Base-by-base conservation (phyloP, 2,888 invertebrate species). In the Rosalia funebris region DNA sequence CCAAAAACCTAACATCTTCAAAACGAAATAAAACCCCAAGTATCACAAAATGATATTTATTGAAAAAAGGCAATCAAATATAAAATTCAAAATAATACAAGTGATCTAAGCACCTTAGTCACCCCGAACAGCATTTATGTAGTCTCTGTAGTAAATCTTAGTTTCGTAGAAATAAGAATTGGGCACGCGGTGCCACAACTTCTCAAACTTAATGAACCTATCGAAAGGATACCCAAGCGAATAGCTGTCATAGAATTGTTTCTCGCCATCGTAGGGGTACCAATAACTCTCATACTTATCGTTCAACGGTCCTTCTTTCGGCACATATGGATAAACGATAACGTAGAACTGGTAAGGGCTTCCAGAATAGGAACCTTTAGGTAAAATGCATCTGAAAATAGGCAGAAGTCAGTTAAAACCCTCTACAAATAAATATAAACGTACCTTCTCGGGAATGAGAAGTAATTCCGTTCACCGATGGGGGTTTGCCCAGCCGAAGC, bases 171-270 rank as follows among this genome's bases (percentile, higher is more conserved):
- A 87, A 79, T 83, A 86, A 82, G 87, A 87, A 82, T 91, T 91
- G 34, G 89, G 86, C 14, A 88, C 87, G 65, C 83, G 84, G 68
- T 83, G 84, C 84, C 88, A 90, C 61, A 82, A 82, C 46, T 80
- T 80, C 42, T 86, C 82, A 47, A 62, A 71, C 39, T 87, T 83
- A 72, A 89, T 85, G 15, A 83, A 82, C 69, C 89, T 88, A 77
- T 92, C 91, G 75, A 92, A 85, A 62, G 92, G 92, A 84, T 87
- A 92, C 50, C 90, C 91, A 72, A 88, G 83, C 41, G 91, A 85
- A 77, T 85, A 85, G 66, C 83, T 84, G 77, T 91, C 91, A 44
- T 88, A 34, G 53, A 60, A 68, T 16, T 45, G 36, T 10, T 39
- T 5, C 3, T 46, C 50, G 31, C 42, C 48, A 3, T 32, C 34